Conservation (phyloP, 2,888 invertebrate genomes). For the Falcaria lacertinaria region DNA sequence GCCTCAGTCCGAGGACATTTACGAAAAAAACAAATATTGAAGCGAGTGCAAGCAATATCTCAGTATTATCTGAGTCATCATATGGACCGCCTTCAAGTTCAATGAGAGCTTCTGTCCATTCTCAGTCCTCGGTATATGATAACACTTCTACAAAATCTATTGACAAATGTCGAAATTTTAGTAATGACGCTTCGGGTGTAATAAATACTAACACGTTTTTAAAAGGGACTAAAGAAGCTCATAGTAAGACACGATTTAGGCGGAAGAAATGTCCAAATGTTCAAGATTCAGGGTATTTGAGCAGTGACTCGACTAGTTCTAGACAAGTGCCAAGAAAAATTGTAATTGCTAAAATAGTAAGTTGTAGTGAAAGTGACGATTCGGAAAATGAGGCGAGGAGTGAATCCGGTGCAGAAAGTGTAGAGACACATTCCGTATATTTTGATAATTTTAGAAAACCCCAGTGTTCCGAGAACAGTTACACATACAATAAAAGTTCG, state of each 20-base stretch:
- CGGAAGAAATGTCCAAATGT: conserved; percentile 65
- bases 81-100: conserved; percentile 55
- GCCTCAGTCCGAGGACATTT: conserved; percentile 72
- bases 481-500: conserved; percentile 35
- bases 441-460: conserved; percentile 85
- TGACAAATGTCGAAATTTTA: conserved; percentile 41
- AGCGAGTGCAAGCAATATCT: conserved; percentile 28
- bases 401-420: conserved; percentile 92
- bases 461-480: conserved; percentile 40
- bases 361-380: conserved; percentile 88
- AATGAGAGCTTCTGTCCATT: conserved; percentile 74
- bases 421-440: conserved; percentile 92
- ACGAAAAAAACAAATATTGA: conserved; percentile 44
- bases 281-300: conserved; percentile 91
- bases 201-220: conserved; percentile 67
- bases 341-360: conserved; percentile 72
- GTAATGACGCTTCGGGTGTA: conserved; percentile 34
- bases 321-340: conserved; percentile 62
- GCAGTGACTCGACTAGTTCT: conserved; percentile 87
- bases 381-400: conserved; percentile 90
- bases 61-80: conserved; percentile 38
- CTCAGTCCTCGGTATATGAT: conserved; percentile 75
- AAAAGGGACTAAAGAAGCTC: conserved; percentile 41
- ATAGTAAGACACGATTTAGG: conserved; percentile 45
- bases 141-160: conserved; percentile 37